These are phyloP conservation scores for Cromileptes altivelis DNA, from an alignment of 2,113 vertebrate genomes.

Conservation along the genomic window DNA sequence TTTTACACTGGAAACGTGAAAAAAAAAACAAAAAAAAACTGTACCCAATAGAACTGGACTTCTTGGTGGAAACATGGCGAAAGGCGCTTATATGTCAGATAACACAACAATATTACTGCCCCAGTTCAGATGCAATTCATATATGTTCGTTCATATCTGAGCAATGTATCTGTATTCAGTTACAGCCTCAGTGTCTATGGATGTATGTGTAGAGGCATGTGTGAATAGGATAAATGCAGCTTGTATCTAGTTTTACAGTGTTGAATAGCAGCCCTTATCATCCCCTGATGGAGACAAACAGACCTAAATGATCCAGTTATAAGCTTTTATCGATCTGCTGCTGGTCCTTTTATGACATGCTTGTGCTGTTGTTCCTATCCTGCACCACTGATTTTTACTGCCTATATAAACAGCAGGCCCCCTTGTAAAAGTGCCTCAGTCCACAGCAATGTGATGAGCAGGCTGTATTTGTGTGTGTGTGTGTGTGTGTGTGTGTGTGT, in stretches of 20 bases:
- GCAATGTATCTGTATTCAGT: background rate
- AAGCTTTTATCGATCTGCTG: constrained; percentile 36
- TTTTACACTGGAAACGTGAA: too few relatives aligned
- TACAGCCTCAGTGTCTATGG: background rate
- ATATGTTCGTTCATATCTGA: background rate
- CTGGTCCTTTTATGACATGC: constrained; percentile 44
- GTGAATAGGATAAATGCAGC: background rate
- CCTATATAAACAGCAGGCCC: constrained; percentile 31
- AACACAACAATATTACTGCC: background rate
- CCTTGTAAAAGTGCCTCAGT: constrained; percentile 38
- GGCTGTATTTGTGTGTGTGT: constrained; percentile 11
- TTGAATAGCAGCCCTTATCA: constrained; percentile 19
- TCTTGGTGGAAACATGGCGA: too few relatives aligned
- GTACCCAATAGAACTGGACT: too few relatives aligned
- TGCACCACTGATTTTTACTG: constrained; percentile 44
- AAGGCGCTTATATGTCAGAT: background rate
- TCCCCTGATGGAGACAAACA: constrained; percentile 35
- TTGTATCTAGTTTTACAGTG: constrained; percentile 23
- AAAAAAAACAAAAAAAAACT: too few relatives aligned
- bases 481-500: constrained; percentile 16
- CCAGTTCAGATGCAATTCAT: background rate
- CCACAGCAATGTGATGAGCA: constrained; percentile 19
- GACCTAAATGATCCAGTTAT: constrained; percentile 34
- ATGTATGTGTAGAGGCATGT: background rate
- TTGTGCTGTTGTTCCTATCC: constrained; percentile 32